Conservation (phyloP, 2,888 invertebrate species). For the Eudemis profundana region DNA sequence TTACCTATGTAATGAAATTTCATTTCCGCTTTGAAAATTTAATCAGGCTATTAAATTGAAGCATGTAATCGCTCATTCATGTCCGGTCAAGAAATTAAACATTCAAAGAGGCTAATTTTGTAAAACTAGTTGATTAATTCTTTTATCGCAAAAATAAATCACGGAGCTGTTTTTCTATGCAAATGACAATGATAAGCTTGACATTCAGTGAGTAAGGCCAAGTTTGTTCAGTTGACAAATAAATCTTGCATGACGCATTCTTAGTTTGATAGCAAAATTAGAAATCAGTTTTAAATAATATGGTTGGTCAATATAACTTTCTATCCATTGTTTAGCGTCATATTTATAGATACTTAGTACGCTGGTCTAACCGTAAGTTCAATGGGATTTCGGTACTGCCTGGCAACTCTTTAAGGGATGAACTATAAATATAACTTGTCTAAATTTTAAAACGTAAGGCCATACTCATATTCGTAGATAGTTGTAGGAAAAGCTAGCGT, state of each 20-base stretch:
- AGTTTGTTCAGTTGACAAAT: constrained; percentile 59
- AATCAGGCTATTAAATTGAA: constrained; percentile 19
- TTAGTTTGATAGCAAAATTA: constrained; percentile 59
- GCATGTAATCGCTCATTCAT: constrained; percentile 23
- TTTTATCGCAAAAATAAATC: constrained; percentile 31
- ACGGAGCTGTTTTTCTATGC: constrained; percentile 50
- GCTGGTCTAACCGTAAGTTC: too few species aligned
- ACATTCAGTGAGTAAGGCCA: constrained; percentile 64
- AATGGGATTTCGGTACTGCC: too few species aligned
- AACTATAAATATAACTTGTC: too few species aligned
- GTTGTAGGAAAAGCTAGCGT: too few species aligned
- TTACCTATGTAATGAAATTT: constrained; percentile 6
- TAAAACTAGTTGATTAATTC: constrained; percentile 30
- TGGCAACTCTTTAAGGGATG: too few species aligned
- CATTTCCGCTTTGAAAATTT: constrained; percentile 22
- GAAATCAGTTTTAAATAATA: constrained; percentile 21
- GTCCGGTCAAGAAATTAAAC: constrained; percentile 24
- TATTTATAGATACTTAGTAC: too few species aligned
- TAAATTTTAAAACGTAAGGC: too few species aligned
- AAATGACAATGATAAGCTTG: constrained; percentile 58
- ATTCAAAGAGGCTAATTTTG: constrained; percentile 36
- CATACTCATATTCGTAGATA: too few species aligned
- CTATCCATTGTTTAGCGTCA: background rate
- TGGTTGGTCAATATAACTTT: constrained; percentile 13
- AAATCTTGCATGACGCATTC: constrained; percentile 56